Percentiles rank a stretch among this genome's conserved stretches.
These are phyloP conservation scores for Sminthurinus aureus DNA, from an alignment of 2,888 invertebrate species.

Conservation along the genomic window DNA sequence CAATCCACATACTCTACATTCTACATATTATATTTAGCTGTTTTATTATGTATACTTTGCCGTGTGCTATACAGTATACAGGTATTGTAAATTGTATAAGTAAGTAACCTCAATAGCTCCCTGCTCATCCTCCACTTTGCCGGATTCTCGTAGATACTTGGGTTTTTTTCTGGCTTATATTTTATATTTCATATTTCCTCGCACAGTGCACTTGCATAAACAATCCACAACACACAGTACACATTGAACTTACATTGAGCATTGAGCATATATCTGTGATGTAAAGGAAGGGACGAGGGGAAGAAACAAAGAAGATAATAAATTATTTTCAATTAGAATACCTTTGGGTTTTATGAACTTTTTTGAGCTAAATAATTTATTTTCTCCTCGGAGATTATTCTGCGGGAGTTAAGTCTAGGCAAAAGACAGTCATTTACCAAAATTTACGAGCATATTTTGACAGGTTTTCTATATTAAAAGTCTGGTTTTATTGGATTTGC, in stretches of 20 bases:
- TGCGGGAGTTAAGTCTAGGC: conserved; percentile 32
- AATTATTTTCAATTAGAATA: conserved; percentile 43
- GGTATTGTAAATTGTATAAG: no score
- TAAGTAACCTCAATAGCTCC: no score
- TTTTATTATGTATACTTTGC: conserved; percentile 25
- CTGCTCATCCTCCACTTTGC: no score
- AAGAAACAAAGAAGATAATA: conserved; percentile 41
- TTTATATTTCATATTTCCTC: not conserved
- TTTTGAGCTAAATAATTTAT: conserved; percentile 40
- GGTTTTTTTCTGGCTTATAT: no score
- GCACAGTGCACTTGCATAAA: not conserved
- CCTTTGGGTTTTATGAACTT: conserved; percentile 43
- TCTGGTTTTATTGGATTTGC: conserved; percentile 39
- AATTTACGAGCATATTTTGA: conserved; percentile 40
- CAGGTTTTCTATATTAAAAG: conserved; percentile 40
- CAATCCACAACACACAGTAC: not conserved
- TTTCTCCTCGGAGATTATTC: conserved; percentile 36
- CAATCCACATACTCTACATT: not conserved
- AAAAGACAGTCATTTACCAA: conserved; percentile 40
- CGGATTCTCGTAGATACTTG: no score
- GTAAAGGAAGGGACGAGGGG: conserved; percentile 4
- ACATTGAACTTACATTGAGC: no score
- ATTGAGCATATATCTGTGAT: no score
- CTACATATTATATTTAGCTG: conserved; percentile 23
- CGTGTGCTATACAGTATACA: not conserved